Conservation (phyloP, 2,797 vertebrate genomes). For the Sus cebifrons region DNA sequence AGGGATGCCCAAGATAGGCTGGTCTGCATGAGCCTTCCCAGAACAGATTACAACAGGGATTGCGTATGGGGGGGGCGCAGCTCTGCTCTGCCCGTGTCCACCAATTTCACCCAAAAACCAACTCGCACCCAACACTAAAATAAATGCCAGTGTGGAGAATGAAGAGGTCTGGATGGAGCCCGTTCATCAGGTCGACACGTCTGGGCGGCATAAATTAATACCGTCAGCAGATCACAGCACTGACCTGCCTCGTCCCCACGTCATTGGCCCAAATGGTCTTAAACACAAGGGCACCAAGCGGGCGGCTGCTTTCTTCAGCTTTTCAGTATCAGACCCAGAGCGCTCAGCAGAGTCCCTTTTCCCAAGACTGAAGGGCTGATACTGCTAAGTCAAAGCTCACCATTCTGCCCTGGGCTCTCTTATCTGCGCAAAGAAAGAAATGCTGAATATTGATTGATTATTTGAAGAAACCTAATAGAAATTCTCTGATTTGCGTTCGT, state of each 20-base stretch:
- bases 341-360: neutral
- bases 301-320: neutral
- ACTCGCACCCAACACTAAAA: neutral
- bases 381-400: neutral
- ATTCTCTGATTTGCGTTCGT: neutral
- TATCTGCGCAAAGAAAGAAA: neutral
- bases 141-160: neutral
- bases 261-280: neutral
- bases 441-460: neutral
- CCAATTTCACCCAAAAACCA: neutral
- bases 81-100: neutral
- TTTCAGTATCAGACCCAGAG: neutral
- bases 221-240: neutral
- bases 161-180: neutral
- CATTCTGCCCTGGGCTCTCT: neutral
- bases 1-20: neutral
- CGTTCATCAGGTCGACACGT: neutral
- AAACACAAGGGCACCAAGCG: neutral
- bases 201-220: neutral
- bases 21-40: neutral
- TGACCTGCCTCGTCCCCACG: too few species aligned
- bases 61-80: neutral
- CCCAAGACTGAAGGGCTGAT: neutral
- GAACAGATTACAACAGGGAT: neutral
- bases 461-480: neutral